Evolutionary conservation across 2,113 vertebrate genomes (phyloP).

Genomic region (Strix uralensis): DNA sequence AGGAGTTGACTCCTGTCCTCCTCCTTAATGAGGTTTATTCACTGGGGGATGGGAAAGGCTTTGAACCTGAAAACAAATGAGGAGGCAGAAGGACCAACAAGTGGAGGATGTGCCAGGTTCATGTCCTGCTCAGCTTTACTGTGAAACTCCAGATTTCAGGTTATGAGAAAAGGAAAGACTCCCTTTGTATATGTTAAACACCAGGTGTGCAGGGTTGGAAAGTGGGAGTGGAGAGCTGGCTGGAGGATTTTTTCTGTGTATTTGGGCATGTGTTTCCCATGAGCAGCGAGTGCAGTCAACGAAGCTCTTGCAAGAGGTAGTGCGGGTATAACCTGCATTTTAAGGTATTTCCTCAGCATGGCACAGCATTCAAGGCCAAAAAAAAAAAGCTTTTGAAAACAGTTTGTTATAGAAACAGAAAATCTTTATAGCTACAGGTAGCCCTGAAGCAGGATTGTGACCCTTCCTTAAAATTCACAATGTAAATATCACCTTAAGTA

Average conservation of each 20-base stretch:
- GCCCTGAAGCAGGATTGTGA: background rate
- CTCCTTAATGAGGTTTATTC: background rate
- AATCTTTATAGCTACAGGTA: background rate
- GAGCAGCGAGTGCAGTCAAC: background rate
- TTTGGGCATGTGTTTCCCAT: background rate
- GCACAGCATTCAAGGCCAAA: background rate
- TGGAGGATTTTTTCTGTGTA: background rate
- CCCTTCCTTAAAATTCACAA: background rate
- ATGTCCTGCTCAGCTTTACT: background rate
- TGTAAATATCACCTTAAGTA: background rate
- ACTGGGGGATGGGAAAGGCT: background rate
- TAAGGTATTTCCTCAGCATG: background rate
- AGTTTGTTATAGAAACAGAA: background rate
- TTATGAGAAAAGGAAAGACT: background rate
- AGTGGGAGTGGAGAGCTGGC: background rate
- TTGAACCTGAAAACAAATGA: slow-evolving; percentile 1
- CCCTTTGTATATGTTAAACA: background rate
- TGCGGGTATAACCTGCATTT: background rate
- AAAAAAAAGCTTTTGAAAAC: background rate
- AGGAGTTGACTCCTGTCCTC: background rate
- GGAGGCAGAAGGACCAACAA: background rate
- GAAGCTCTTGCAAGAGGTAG: background rate
- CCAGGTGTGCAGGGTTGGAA: background rate
- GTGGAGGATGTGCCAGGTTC: background rate
- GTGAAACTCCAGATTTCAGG: background rate